These are phyloP conservation scores for Arrhamphus sclerolepis DNA, from an alignment of 2,797 vertebrate species.

Conservation along the genomic window DNA sequence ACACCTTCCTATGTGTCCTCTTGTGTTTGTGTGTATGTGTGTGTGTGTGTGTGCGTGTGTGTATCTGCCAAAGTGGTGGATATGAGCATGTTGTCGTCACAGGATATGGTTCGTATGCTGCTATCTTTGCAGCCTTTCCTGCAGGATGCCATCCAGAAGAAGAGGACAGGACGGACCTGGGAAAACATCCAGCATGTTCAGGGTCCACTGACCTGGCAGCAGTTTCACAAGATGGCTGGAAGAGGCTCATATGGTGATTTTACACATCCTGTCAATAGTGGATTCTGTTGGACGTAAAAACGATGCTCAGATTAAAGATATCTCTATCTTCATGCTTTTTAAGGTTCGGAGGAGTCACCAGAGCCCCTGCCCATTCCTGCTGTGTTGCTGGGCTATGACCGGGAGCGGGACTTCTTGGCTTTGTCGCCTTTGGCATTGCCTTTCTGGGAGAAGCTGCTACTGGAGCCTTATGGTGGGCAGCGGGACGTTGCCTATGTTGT, in stretches of 20 bases:
- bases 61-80: constrained; percentile 85
- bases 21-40: constrained; percentile 24
- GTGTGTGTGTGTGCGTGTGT: constrained; percentile 25
- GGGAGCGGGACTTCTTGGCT: constrained; percentile 92
- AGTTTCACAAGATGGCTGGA: constrained; percentile 99
- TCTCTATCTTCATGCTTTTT: background rate
- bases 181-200: constrained; percentile 99
- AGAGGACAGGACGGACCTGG: constrained; percentile 95
- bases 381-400: constrained; percentile 92
- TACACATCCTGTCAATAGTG: background rate
- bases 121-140: constrained; percentile 96
- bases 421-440: constrained; percentile 94
- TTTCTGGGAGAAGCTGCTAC: constrained; percentile 96
- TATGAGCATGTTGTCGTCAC: constrained; percentile 95
- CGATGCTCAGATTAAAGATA: constrained; percentile 4
- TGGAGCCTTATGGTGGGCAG: constrained; percentile 94
- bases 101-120: constrained; percentile 97
- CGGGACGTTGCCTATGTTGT: constrained; percentile 95
- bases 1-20: constrained; percentile 24
- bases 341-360: constrained; percentile 97
- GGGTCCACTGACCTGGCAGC: constrained; percentile 98
- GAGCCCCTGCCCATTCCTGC: constrained; percentile 94
- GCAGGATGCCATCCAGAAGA: constrained; percentile 98
- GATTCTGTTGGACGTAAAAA: background rate
- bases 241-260: constrained; percentile 93